A percentile compares a stretch with the other conserved stretches of the same genome.
These are phyloP conservation scores for Rugalucina vietnamica DNA, from an alignment of 2,888 invertebrate genomes.

Conservation along the genomic window DNA sequence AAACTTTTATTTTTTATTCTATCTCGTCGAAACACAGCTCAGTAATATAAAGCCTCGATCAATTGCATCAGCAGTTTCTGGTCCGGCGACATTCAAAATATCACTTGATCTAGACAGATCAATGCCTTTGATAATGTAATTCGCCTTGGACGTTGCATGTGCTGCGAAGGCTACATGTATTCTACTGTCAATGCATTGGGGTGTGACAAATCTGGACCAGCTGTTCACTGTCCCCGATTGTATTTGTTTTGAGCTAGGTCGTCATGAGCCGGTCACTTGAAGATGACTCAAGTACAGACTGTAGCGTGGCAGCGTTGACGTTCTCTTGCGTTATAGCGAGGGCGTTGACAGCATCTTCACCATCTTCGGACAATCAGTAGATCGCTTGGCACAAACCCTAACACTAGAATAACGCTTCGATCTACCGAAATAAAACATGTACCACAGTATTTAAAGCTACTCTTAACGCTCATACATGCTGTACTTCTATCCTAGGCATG, in stretches of 20 bases:
- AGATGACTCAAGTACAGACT: background rate
- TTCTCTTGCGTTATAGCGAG: background rate
- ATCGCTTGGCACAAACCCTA: constrained; percentile 37
- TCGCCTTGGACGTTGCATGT: background rate
- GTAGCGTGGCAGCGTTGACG: background rate
- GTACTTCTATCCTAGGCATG: constrained; percentile 43
- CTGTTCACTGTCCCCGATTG: background rate
- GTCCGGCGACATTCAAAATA: constrained; percentile 24
- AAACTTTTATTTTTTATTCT: too few species aligned
- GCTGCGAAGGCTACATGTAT: background rate
- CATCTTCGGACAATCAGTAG: constrained; percentile 6
- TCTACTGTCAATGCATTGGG: background rate
- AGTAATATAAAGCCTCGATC: too few species aligned
- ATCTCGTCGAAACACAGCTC: too few species aligned
- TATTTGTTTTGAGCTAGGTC: background rate
- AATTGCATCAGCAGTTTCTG: constrained; percentile 3
- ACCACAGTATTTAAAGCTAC: constrained; percentile 47
- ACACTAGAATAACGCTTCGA: constrained; percentile 16
- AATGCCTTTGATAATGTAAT: background rate
- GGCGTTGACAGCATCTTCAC: background rate
- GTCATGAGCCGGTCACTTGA: background rate
- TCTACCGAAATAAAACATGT: constrained; percentile 42
- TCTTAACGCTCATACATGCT: constrained; percentile 41
- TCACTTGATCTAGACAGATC: background rate
- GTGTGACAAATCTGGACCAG: background rate